phyloP scores from a whole-genome alignment of 2,888 invertebrate genomes.

The Sinelater perroti region DNA sequence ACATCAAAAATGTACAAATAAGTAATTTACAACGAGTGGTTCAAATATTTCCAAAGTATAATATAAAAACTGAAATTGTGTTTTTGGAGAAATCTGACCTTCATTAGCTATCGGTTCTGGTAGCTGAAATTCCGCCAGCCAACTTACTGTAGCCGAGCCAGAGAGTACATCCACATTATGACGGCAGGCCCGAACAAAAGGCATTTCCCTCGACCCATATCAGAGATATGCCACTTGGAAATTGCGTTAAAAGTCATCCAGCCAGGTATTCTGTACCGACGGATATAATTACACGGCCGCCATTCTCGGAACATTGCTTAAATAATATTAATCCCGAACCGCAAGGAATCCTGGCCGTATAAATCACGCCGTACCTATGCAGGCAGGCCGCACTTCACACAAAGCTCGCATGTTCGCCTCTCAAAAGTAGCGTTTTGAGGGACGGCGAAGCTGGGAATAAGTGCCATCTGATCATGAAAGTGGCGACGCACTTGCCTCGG shows the following conservation, averaged over 20 bases:
- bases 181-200: slow-evolving; percentile 57
- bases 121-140: no score
- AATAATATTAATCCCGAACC: slow-evolving; percentile 41
- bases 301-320: slow-evolving; percentile 52
- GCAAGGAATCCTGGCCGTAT: slow-evolving; percentile 37
- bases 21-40: no score
- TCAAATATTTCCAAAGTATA: neutral
- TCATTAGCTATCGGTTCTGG: no score
- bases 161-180: slow-evolving; percentile 48
- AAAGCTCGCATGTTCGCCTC: slow-evolving; percentile 19
- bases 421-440: no score
- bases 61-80: neutral
- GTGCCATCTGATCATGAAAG: no score
- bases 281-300: slow-evolving; percentile 58
- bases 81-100: no score
- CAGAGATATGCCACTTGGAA: slow-evolving; percentile 61
- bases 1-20: neutral
- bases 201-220: slow-evolving; percentile 60
- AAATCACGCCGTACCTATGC: slow-evolving; percentile 35
- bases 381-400: slow-evolving; percentile 16
- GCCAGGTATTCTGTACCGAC: slow-evolving; percentile 55
- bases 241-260: slow-evolving; percentile 62
- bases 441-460: no score
- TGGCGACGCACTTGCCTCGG: no score
- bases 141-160: slow-evolving; percentile 33